phyloP scores from a whole-genome alignment of 2,797 vertebrate species.

The Pipistrellus pygmaeus region DNA sequence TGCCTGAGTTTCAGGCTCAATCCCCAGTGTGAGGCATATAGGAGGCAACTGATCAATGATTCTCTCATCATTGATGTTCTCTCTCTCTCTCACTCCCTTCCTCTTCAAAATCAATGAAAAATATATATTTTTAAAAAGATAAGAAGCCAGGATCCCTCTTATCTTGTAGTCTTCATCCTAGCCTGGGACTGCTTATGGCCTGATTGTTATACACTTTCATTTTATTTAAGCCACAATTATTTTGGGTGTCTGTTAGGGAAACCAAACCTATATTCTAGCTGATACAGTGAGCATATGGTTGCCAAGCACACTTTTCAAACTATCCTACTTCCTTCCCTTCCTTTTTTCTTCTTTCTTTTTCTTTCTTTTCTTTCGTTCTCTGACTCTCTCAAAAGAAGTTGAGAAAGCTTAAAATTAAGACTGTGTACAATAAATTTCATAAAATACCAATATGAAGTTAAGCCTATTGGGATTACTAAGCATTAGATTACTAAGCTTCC shows the following conservation, averaged over 20 bases:
- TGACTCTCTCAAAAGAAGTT: not conserved
- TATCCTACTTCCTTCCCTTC: not conserved
- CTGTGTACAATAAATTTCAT: not conserved
- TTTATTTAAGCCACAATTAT: conserved; percentile 31
- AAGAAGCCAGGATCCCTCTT: not conserved
- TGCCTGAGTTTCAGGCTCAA: too few species aligned
- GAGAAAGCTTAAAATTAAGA: not conserved
- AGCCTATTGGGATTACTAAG: not conserved
- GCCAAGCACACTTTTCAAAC: not conserved
- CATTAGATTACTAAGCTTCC: conserved; percentile 7
- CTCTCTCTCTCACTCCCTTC: too few species aligned
- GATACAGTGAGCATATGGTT: not conserved
- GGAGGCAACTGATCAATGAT: too few species aligned
- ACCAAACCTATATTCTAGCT: not conserved
- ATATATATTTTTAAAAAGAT: not conserved
- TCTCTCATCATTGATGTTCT: too few species aligned
- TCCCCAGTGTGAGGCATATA: too few species aligned
- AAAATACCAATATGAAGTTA: conserved; percentile 35
- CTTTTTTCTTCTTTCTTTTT: too few species aligned
- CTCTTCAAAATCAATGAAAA: too few species aligned
- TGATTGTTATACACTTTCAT: not conserved
- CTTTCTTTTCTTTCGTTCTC: not conserved
- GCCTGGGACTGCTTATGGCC: not conserved
- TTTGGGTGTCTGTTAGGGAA: conserved; percentile 22
- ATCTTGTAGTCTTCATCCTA: not conserved